Percentiles rank a stretch among this genome's conserved stretches.
Conservation (phyloP, 2,113 vertebrate genomes). For the Plecturocebus donacophilus region DNA sequence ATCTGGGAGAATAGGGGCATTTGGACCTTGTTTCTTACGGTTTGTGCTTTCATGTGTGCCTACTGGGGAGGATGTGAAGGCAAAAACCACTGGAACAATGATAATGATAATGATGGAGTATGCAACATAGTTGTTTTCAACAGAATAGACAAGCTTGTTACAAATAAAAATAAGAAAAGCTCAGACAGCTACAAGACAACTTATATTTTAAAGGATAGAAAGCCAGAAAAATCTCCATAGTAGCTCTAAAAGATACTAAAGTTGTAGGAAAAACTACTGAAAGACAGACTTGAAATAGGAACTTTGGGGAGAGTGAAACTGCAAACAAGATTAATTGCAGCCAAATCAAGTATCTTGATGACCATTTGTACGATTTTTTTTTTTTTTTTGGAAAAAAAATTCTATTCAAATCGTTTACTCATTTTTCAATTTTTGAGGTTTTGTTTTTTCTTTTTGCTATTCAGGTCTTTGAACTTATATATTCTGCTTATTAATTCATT, state of each 20-base stretch:
- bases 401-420: no score
- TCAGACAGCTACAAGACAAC: background rate
- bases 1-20: background rate
- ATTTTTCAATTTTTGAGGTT: no score
- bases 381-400: no score
- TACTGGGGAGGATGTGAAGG: background rate
- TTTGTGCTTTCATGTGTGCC: background rate
- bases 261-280: background rate
- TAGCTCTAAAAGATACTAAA: background rate
- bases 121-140: background rate
- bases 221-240: background rate
- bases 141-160: rapidly evolving
- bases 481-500: no score
- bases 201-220: background rate
- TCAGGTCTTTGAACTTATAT: no score
- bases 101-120: no score
- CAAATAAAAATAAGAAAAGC: background rate
- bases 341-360: no score
- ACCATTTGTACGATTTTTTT: no score
- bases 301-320: no score
- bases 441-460: no score
- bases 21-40: background rate
- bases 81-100: background rate
- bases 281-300: background rate
- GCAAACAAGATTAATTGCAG: background rate